Conservation (phyloP, 53 echinoderm and acorn worm genomes). For the Zoroaster sp. region DNA sequence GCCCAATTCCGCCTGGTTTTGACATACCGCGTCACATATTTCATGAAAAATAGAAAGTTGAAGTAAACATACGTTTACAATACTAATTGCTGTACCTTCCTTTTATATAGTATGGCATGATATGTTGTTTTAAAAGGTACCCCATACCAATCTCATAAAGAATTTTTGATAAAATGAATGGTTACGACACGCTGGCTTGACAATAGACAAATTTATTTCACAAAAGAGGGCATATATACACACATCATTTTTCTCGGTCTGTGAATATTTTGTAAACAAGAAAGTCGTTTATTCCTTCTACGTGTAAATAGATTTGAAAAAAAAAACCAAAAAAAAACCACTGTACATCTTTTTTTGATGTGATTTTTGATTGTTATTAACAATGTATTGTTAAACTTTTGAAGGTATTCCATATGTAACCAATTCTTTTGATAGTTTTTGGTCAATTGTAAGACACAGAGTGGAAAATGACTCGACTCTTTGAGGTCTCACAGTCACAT, state of each 20-base stretch:
- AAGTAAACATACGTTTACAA: too few relatives aligned
- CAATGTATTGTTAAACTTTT: not conserved
- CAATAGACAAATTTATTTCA: too few relatives aligned
- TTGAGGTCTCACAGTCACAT: not conserved
- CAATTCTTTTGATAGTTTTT: not conserved
- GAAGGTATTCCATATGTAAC: slow-evolving; percentile 45
- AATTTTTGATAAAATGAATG: too few relatives aligned
- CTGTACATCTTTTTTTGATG: slow-evolving; percentile 13
- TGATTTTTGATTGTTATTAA: slow-evolving; percentile 34
- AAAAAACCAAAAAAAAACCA: not conserved
- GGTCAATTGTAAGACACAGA: not conserved
- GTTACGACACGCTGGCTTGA: too few relatives aligned
- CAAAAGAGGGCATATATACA: too few relatives aligned
- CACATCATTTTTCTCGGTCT: slow-evolving; percentile 47
- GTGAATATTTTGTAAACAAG: slow-evolving; percentile 67
- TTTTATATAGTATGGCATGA: too few relatives aligned
- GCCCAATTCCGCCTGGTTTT: too few relatives aligned
- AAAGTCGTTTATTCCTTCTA: slow-evolving; percentile 65
- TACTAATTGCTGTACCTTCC: too few relatives aligned
- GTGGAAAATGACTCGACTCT: not conserved
- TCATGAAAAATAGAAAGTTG: too few relatives aligned
- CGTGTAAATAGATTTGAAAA: slow-evolving; percentile 56
- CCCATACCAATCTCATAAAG: too few relatives aligned
- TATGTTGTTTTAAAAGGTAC: too few relatives aligned
- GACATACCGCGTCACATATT: too few relatives aligned